Evolutionary conservation across 2,113 vertebrate genomes (phyloP).

Genomic region (Cyprinodon tularosa): DNA sequence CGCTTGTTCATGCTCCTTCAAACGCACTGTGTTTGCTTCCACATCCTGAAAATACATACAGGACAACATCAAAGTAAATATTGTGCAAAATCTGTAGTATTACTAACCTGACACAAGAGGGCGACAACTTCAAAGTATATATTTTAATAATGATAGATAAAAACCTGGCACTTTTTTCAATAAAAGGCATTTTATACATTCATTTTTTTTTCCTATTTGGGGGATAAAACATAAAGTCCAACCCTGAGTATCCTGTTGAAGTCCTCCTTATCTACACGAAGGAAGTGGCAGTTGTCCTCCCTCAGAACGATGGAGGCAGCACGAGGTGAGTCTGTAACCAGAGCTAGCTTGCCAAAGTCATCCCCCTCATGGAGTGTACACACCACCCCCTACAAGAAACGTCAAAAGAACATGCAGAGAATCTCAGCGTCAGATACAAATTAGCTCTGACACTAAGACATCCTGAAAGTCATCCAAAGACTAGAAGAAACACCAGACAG

Average conservation of each 20-base stretch:
- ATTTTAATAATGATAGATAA: not conserved
- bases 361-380: constrained; percentile 97
- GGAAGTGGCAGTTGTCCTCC: constrained; percentile 98
- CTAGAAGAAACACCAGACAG: constrained; percentile 9
- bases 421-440: constrained; percentile 14
- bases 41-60: constrained; percentile 85
- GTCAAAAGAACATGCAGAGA: constrained; percentile 16
- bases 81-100: not conserved
- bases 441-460: constrained; percentile 18
- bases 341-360: constrained; percentile 96
- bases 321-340: constrained; percentile 95
- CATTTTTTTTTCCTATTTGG: too few species aligned
- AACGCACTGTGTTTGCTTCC: constrained; percentile 97
- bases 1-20: constrained; percentile 96
- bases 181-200: too few species aligned
- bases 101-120: constrained; percentile 39
- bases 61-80: not conserved
- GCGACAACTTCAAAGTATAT: constrained; percentile 37
- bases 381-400: constrained; percentile 88
- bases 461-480: constrained; percentile 15
- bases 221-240: constrained; percentile 41
- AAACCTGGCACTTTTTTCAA: too few species aligned
- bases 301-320: constrained; percentile 95
- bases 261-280: constrained; percentile 97
- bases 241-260: constrained; percentile 98